Evolutionary conservation across 2,113 vertebrate genomes (phyloP).

Genomic region (Cyanoderma ruficeps): DNA sequence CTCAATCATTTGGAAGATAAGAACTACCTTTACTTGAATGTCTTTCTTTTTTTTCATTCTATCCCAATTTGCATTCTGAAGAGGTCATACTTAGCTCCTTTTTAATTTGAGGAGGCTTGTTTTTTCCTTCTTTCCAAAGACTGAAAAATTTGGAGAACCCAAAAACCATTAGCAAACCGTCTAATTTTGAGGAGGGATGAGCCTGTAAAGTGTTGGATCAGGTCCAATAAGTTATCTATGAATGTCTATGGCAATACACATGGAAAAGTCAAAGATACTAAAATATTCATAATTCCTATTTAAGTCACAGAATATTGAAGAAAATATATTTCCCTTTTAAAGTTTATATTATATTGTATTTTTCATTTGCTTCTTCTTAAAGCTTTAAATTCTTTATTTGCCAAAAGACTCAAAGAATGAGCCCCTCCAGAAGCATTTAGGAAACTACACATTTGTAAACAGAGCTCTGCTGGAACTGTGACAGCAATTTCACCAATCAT

Average conservation of each 20-base stretch:
- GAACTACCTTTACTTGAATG: not conserved
- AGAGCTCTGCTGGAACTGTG: not conserved
- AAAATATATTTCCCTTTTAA: not conserved
- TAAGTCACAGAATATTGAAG: not conserved
- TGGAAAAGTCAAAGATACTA: not conserved
- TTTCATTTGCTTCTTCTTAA: not conserved
- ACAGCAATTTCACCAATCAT: not conserved
- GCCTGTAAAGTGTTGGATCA: not conserved
- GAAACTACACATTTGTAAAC: not conserved
- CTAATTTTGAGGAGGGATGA: not conserved
- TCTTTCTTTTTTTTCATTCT: not conserved
- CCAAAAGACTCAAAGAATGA: not conserved
- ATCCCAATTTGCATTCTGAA: not conserved
- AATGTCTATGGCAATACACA: not conserved
- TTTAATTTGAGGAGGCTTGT: not conserved
- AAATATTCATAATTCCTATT: not conserved
- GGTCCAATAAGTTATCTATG: not conserved
- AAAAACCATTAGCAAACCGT: not conserved
- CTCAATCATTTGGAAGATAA: not conserved
- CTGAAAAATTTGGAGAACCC: not conserved
- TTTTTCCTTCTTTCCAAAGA: not conserved
- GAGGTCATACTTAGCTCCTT: accelerated
- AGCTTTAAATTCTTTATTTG: not conserved
- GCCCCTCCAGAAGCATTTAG: not conserved
- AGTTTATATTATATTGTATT: not conserved